Conservation (phyloP, 2,888 invertebrate species). For the Cataglyphis cursor region DNA sequence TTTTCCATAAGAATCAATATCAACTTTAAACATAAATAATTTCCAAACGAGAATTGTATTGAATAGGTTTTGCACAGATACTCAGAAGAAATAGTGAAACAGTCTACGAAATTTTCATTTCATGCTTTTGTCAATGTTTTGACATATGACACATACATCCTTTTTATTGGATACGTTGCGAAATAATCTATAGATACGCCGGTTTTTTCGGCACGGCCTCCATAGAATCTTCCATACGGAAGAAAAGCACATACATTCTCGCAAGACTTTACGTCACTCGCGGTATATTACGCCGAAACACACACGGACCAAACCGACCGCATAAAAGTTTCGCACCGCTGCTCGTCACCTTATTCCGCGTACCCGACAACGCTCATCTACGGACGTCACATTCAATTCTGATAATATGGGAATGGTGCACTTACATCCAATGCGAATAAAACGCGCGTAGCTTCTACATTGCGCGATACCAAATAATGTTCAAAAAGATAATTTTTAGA, state of each 20-base stretch:
- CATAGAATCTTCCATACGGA: constrained; percentile 29
- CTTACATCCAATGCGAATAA: constrained; percentile 8
- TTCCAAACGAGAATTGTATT: too few species aligned
- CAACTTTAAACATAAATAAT: too few species aligned
- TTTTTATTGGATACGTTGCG: not conserved
- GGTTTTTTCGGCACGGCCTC: not conserved
- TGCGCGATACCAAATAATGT: constrained; percentile 2
- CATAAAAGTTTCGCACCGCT: constrained; percentile 37
- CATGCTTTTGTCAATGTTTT: too few species aligned
- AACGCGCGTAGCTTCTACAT: not conserved
- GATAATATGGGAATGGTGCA: constrained; percentile 11
- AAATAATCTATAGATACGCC: not conserved
- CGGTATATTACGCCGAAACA: constrained; percentile 35
- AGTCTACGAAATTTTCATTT: too few species aligned
- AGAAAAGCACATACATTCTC: not conserved
- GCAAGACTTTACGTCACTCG: constrained; percentile 1
- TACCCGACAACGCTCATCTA: constrained; percentile 24
- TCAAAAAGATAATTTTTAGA: not conserved
- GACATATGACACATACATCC: too few species aligned
- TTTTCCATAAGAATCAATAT: too few species aligned
- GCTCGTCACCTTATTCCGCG: constrained; percentile 21
- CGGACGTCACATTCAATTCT: constrained; percentile 28
- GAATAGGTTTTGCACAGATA: too few species aligned
- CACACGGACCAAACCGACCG: constrained; percentile 4
- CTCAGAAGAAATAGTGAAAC: too few species aligned